These are phyloP conservation scores for Ips typographus DNA, from an alignment of 1,140 invertebrate genomes.

Conservation along the genomic window DNA sequence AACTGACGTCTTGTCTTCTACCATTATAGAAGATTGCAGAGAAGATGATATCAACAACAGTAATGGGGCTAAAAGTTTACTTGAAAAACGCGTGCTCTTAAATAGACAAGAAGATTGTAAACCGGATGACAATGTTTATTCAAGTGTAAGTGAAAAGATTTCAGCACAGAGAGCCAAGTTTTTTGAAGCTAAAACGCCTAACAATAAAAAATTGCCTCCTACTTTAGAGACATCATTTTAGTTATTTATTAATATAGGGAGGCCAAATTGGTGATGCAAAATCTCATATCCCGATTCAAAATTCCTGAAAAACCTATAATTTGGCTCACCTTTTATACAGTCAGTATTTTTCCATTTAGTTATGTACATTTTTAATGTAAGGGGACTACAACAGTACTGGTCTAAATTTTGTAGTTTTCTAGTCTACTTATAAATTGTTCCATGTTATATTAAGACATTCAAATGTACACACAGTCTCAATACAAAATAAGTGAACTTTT, in stretches of 20 bases:
- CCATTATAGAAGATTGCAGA: constrained; percentile 79
- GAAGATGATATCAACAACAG: constrained; percentile 66
- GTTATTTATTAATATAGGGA: too few species aligned
- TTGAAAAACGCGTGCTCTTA: constrained; percentile 24
- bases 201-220: constrained; percentile 49
- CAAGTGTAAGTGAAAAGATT: constrained; percentile 56
- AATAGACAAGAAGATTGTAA: constrained; percentile 24
- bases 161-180: constrained; percentile 60
- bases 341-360: too few species aligned
- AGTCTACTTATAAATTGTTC: constrained; percentile 1
- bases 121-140: constrained; percentile 39
- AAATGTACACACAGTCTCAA: too few species aligned
- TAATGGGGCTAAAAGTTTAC: constrained; percentile 27
- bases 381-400: not conserved
- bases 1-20: constrained; percentile 79
- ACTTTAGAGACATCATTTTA: constrained; percentile 64
- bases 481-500: constrained; percentile 3
- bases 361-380: not conserved
- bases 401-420: not conserved
- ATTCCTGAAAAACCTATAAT: too few species aligned
- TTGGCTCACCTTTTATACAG: too few species aligned
- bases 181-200: constrained; percentile 47
- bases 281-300: too few species aligned
- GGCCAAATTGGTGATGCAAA: too few species aligned
- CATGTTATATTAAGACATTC: not conserved